These are phyloP conservation scores for Boleophthalmus pectinirostris DNA, from an alignment of 2,113 vertebrate species.

Conservation along the genomic window DNA sequence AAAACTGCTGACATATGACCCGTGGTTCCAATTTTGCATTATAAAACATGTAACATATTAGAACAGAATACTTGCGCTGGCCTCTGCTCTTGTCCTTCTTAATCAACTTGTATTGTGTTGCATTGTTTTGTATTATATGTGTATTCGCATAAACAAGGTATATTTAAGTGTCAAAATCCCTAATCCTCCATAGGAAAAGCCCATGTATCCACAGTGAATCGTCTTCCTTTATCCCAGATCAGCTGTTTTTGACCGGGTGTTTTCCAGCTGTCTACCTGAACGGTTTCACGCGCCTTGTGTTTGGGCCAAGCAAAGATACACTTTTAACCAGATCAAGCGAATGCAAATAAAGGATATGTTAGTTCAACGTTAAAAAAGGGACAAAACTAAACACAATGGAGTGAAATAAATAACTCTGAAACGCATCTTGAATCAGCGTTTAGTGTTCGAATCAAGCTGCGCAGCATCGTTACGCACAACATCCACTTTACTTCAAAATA, in stretches of 20 bases:
- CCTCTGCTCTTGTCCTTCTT: no score
- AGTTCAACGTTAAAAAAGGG: neutral
- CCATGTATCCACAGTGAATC: neutral
- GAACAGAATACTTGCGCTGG: no score
- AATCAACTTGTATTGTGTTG: neutral
- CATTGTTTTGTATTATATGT: neutral
- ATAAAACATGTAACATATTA: no score
- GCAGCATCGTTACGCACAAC: neutral
- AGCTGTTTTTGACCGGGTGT: neutral
- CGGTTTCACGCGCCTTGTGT: neutral
- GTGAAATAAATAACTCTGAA: neutral
- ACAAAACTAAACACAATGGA: neutral
- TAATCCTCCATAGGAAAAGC: neutral
- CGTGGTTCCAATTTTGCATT: no score
- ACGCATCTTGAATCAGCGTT: neutral
- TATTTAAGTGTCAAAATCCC: neutral
- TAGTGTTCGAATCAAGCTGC: neutral
- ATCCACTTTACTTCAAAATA: slow-evolving; percentile 4
- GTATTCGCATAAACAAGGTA: neutral
- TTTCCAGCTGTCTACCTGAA: neutral
- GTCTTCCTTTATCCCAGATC: neutral
- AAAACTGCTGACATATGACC: no score
- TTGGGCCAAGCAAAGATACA: neutral
- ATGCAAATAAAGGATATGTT: neutral
- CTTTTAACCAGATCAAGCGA: neutral